These are phyloP conservation scores for Trachemys scripta DNA, from an alignment of 2,113 vertebrate genomes.

Conservation along the genomic window DNA sequence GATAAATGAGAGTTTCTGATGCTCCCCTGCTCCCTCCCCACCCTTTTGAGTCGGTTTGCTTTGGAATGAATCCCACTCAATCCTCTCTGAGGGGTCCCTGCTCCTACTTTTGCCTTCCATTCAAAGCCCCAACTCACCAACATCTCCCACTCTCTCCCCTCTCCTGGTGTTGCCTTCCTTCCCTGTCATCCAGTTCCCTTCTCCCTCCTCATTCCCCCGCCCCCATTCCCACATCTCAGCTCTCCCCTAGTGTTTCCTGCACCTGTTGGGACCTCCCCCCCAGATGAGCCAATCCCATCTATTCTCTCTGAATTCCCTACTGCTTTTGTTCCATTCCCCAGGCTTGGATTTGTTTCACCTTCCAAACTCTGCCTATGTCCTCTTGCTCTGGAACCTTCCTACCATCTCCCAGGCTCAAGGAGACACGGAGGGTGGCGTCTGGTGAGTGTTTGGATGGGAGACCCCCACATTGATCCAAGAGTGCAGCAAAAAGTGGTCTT, in stretches of 20 bases:
- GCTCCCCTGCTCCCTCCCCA: not conserved
- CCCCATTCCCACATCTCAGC: not conserved
- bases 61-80: not conserved
- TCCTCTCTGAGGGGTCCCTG: not conserved
- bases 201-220: not conserved
- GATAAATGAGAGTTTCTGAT: not conserved
- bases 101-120: accelerated
- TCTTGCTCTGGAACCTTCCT: not conserved
- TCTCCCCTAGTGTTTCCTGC: not conserved
- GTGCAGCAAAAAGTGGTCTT: not conserved
- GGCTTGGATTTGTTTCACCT: not conserved
- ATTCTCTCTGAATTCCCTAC: not conserved
- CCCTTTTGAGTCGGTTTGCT: accelerated
- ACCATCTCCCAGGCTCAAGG: not conserved
- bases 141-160: accelerated
- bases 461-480: not conserved
- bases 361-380: not conserved
- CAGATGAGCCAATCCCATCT: accelerated
- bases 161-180: not conserved
- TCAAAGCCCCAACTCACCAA: not conserved
- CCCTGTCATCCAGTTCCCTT: accelerated
- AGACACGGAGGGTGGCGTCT: not conserved
- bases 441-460: not conserved
- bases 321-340: not conserved
- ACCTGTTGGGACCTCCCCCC: not conserved